Evolutionary conservation across 1,140 invertebrate species (phyloP).

Genomic region (Dufourea novaeangliae): DNA sequence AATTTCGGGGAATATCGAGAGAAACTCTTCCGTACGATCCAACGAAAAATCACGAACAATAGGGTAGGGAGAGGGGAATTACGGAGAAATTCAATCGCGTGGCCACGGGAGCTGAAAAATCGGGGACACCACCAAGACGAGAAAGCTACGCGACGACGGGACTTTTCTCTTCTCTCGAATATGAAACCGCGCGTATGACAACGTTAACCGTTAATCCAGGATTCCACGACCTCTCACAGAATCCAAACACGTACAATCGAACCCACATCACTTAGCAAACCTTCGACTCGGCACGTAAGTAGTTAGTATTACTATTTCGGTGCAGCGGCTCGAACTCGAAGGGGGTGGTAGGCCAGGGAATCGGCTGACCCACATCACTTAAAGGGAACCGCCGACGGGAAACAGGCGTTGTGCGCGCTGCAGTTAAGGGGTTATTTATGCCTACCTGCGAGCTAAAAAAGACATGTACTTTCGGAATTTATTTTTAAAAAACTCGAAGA

Average conservation of each 20-base stretch:
- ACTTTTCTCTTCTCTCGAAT: background rate
- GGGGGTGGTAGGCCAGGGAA: constrained; percentile 26
- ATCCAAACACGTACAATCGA: constrained; percentile 55
- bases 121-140: background rate
- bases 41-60: background rate
- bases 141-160: background rate
- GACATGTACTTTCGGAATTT: too few relatives aligned
- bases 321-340: background rate
- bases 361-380: constrained; percentile 46
- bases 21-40: background rate
- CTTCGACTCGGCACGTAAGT: constrained; percentile 51
- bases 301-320: constrained; percentile 50
- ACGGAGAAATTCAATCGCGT: background rate
- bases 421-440: too few relatives aligned
- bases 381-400: constrained; percentile 30
- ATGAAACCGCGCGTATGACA: constrained; percentile 11
- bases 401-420: too few relatives aligned
- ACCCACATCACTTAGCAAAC: constrained; percentile 57
- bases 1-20: background rate
- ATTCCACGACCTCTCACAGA: background rate
- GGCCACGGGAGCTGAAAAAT: background rate
- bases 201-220: constrained; percentile 3
- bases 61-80: background rate
- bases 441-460: too few relatives aligned
- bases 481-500: too few relatives aligned